Percentiles rank a stretch among this genome's conserved stretches.
Evolutionary conservation across 2,888 invertebrate species (phyloP).

Genomic region (Dolichopus griseipennis): DNA sequence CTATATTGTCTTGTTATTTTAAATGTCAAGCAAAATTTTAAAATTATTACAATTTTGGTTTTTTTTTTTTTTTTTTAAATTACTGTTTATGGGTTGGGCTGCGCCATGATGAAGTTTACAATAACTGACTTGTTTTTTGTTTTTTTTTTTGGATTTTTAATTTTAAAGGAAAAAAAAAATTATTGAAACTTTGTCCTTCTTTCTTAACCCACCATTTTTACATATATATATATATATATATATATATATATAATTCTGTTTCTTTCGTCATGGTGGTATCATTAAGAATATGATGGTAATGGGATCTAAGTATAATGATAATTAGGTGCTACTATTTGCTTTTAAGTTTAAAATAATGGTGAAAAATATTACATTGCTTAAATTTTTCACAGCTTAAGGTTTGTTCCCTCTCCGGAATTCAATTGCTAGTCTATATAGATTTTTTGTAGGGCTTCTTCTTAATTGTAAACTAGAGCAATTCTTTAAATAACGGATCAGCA

Average conservation of each 20-base stretch:
- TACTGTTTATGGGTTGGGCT: conserved; percentile 4
- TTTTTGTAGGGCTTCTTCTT: too few relatives aligned
- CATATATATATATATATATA: background rate
- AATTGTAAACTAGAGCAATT: too few relatives aligned
- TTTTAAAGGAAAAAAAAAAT: too few relatives aligned
- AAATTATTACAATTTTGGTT: background rate
- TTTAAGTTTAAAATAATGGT: too few relatives aligned
- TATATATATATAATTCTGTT: background rate
- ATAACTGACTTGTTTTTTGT: background rate
- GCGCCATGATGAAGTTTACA: background rate
- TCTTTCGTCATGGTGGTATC: background rate
- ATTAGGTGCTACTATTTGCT: background rate
- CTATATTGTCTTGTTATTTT: background rate
- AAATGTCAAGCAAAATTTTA: background rate
- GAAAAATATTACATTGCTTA: too few relatives aligned
- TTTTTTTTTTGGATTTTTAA: too few relatives aligned
- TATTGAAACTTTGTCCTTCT: background rate
- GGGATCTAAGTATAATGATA: background rate
- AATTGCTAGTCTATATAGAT: too few relatives aligned
- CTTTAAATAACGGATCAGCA: too few relatives aligned
- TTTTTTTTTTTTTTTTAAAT: background rate
- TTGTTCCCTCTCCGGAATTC: too few relatives aligned
- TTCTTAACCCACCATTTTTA: background rate
- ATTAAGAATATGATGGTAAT: background rate
- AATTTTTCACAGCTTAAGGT: too few relatives aligned